phyloP scores from a whole-genome alignment of 2,113 vertebrate genomes.

The Syngnathus scovelli region DNA sequence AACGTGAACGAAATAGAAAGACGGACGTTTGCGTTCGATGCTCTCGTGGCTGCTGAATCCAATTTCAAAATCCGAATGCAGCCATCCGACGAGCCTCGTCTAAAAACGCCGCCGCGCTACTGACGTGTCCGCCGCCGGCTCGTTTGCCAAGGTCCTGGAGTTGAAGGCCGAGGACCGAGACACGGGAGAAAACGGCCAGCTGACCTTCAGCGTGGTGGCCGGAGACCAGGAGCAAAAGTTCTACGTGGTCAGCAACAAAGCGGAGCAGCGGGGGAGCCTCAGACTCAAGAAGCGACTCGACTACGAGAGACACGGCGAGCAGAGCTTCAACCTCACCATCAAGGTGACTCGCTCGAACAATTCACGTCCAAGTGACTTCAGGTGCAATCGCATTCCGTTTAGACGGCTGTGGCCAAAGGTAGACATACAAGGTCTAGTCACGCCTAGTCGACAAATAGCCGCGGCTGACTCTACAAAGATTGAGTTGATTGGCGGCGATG shows the following conservation, averaged over 20 bases:
- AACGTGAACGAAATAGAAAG: background rate
- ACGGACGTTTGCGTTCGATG: background rate
- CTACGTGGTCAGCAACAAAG: conserved; percentile 75
- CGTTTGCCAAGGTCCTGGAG: conserved; percentile 60
- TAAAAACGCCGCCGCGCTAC: too few relatives aligned
- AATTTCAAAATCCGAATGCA: background rate
- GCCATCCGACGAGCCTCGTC: too few relatives aligned
- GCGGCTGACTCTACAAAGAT: background rate
- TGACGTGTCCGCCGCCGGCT: too few relatives aligned
- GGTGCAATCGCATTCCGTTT: too few relatives aligned
- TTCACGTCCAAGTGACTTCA: too few relatives aligned
- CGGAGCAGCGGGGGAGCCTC: conserved; percentile 74
- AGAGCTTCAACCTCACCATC: conserved; percentile 81
- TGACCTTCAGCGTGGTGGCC: conserved; percentile 77
- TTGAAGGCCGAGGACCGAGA: conserved; percentile 77
- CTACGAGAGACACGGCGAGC: conserved; percentile 79
- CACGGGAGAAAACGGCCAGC: conserved; percentile 75
- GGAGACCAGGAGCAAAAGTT: conserved; percentile 86
- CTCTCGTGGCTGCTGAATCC: too few relatives aligned
- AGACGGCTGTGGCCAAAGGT: too few relatives aligned
- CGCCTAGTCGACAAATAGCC: too few relatives aligned
- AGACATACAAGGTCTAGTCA: too few relatives aligned
- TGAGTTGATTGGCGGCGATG: background rate
- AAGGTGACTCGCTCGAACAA: conserved; percentile 42
- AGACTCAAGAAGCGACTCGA: conserved; percentile 78